Base-by-base conservation (phyloP, 1,140 invertebrate genomes). In the Heterodera carotae region DNA sequence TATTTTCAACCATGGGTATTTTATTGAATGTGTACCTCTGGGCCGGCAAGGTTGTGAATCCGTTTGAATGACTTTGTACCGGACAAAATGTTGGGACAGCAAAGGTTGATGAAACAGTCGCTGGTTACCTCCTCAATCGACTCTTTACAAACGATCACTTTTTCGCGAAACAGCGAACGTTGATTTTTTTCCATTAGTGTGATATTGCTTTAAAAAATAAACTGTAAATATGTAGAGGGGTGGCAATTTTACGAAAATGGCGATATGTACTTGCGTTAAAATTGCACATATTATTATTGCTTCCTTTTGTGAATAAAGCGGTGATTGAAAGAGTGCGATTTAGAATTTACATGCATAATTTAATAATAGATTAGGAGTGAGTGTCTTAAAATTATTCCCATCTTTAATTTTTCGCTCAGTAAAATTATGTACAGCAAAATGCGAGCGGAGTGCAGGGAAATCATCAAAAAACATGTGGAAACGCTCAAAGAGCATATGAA, bases 31-130 rank as follows among this genome's bases (percentile, higher is more conserved):
- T 31, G 29, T 66, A 66, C 62, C 59, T 74, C 75, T 1, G 69
- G 33, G 1, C 78, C 78, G 18, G 78, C 78, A 56, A 79, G 36
- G 33, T 80, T 25, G 39, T 79, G 78, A 6, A 79, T 60, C n/a
- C 53, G 56, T 25, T 80, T 76, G 53, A 81, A 79, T n/a, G 36
- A 80, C 2, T 53, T 22, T 31, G 60, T 48, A 3, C 76, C 78
- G 0, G 76, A 53, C 2, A 79, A 39, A 53, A 79, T 78, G 64
- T 79, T 66, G 18, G 78, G 78, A 8, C 34, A 18, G 29, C 78
- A 81, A 15, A 79, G 62, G 31, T 79, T 79, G 29, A 79, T 79
- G 39, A 79, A 76, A 75, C 34, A 39, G 10, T 68, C 64, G 25
- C 64, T 69, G 4, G n/a, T 31, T 12, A 76, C 64, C 31, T 75